These are phyloP conservation scores for Xylota sylvarum DNA, from an alignment of 2,888 invertebrate genomes.

Conservation along the genomic window DNA sequence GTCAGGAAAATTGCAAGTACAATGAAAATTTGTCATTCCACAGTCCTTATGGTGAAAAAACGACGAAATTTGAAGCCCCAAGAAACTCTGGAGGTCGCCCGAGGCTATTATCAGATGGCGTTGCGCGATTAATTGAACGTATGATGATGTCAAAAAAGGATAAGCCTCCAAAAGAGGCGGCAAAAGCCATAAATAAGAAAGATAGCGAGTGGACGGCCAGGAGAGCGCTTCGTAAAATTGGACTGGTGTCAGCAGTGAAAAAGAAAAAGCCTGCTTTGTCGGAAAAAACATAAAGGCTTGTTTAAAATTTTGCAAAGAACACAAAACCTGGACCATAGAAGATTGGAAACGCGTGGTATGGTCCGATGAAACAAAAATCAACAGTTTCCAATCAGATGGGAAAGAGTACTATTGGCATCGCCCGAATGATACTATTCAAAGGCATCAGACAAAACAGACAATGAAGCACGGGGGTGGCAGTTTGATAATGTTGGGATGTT, in stretches of 20 bases:
- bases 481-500: not conserved
- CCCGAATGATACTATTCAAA: not conserved
- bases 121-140: too few relatives aligned
- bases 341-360: not conserved
- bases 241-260: not conserved
- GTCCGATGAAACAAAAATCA: not conserved
- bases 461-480: not conserved
- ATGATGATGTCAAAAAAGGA: too few relatives aligned
- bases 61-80: too few relatives aligned
- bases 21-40: too few relatives aligned
- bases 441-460: not conserved
- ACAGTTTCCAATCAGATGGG: not conserved
- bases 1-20: too few relatives aligned
- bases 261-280: not conserved
- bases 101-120: too few relatives aligned
- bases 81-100: too few relatives aligned
- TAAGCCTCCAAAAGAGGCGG: not conserved
- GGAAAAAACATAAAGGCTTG: not conserved
- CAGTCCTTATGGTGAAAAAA: too few relatives aligned
- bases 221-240: not conserved
- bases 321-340: not conserved
- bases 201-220: not conserved
- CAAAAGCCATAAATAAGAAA: not conserved
- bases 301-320: not conserved
- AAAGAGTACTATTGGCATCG: not conserved